These are phyloP conservation scores for Dromiciops gliroides DNA, from an alignment of 2,113 vertebrate genomes.

Conservation along the genomic window DNA sequence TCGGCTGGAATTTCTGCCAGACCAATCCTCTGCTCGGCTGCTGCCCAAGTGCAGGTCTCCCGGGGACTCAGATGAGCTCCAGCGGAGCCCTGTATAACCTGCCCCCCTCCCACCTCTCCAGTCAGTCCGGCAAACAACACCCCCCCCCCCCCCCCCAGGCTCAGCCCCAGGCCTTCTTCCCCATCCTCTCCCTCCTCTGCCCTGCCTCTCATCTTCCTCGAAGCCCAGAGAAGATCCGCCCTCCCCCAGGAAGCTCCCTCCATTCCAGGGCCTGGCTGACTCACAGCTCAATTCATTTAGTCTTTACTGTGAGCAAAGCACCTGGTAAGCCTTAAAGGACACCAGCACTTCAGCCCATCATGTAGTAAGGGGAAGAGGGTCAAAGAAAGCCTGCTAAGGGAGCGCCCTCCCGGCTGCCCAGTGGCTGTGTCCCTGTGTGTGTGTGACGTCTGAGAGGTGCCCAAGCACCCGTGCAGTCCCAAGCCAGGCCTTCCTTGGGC, in stretches of 20 bases:
- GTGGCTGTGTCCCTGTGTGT: neutral
- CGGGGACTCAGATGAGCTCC: neutral
- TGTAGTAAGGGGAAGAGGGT: neutral
- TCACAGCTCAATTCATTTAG: rapidly evolving
- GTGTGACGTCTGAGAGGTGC: neutral
- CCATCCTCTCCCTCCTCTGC: too few species aligned
- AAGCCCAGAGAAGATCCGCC: neutral
- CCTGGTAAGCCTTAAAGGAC: neutral
- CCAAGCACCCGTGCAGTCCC: rapidly evolving
- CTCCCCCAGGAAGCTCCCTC: neutral
- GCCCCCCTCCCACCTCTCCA: neutral
- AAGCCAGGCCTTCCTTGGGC: rapidly evolving
- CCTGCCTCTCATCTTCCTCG: too few species aligned
- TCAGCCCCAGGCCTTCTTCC: neutral
- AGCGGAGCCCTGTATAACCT: neutral
- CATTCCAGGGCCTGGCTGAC: too few species aligned
- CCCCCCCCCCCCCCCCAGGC: neutral
- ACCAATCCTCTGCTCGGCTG: too few species aligned
- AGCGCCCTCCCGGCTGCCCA: neutral
- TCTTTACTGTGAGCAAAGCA: neutral
- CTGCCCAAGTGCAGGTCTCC: neutral
- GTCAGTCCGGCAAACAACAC: too few species aligned
- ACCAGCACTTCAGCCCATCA: neutral
- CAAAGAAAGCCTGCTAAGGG: neutral
- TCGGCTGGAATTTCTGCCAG: too few species aligned